Evolutionary conservation across 2,797 vertebrate genomes (phyloP).

Genomic region (Tenualosa ilisha): DNA sequence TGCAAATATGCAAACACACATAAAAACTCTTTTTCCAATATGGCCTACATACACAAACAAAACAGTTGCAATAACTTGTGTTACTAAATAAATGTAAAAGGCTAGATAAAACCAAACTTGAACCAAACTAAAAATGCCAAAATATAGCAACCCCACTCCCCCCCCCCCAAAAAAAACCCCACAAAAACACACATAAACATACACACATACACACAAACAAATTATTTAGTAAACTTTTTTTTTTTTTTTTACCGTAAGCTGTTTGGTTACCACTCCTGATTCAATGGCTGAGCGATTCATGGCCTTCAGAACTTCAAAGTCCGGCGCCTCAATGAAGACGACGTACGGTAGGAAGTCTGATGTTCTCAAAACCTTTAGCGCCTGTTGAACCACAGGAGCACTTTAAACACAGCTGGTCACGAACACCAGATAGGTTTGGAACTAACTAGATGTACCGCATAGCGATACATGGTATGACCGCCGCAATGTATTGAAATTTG

Average conservation of each 20-base stretch:
- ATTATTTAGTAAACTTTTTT: too few species aligned
- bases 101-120: too few species aligned
- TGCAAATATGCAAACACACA: neutral
- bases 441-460: too few species aligned
- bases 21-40: neutral
- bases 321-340: slow-evolving; percentile 86
- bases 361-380: slow-evolving; percentile 91
- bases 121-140: neutral
- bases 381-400: slow-evolving; percentile 68
- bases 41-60: neutral
- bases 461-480: too few species aligned
- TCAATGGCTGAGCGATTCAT: slow-evolving; percentile 93
- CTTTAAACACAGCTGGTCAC: slow-evolving; percentile 10
- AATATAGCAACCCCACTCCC: too few species aligned
- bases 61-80: neutral
- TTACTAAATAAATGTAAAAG: too few species aligned
- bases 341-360: slow-evolving; percentile 95
- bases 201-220: neutral
- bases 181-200: too few species aligned
- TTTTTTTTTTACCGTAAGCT: slow-evolving; percentile 72
- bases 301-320: slow-evolving; percentile 87
- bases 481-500: too few species aligned
- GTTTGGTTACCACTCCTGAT: slow-evolving; percentile 76
- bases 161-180: too few species aligned
- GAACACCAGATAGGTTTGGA: too few species aligned